Percentiles rank a stretch among this genome's conserved stretches.
Conservation (phyloP, 2,888 invertebrate genomes). For the Mongoloraphidia duomilia region DNA sequence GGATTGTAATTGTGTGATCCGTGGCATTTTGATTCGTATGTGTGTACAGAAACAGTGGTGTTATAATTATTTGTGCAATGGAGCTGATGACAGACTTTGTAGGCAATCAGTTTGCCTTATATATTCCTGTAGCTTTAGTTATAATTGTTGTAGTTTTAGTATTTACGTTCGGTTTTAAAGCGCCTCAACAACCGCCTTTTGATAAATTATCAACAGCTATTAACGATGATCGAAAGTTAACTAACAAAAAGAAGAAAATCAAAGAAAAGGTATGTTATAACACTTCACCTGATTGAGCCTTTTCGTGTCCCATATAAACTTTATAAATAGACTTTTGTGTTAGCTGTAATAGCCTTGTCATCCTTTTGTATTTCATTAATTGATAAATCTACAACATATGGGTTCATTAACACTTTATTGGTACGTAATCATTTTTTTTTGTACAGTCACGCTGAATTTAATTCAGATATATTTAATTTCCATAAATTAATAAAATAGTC, state of each 20-base stretch:
- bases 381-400: conserved; percentile 1
- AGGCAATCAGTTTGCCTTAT: conserved; percentile 40
- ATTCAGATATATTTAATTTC: no score
- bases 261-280: conserved; percentile 50
- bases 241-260: conserved; percentile 51
- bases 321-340: neutral
- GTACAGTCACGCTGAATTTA: conserved; percentile 12
- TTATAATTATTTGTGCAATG: conserved; percentile 26
- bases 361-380: neutral
- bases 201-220: conserved; percentile 48
- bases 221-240: conserved; percentile 50
- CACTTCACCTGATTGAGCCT: neutral
- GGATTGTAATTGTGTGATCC: conserved; percentile 14
- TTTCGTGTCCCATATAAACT: neutral
- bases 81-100: conserved; percentile 43
- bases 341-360: neutral
- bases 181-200: conserved; percentile 67
- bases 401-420: conserved; percentile 17
- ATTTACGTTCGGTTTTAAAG: conserved; percentile 66
- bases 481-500: no score
- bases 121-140: conserved; percentile 42
- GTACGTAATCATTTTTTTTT: neutral
- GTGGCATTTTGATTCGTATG: conserved; percentile 20
- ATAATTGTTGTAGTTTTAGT: conserved; percentile 59
- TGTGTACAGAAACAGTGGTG: conserved; percentile 5